Percentiles rank a stretch among this genome's conserved stretches.
These are phyloP conservation scores for Calephelis perditalis DNA, from an alignment of 2,888 invertebrate species.

Conservation along the genomic window DNA sequence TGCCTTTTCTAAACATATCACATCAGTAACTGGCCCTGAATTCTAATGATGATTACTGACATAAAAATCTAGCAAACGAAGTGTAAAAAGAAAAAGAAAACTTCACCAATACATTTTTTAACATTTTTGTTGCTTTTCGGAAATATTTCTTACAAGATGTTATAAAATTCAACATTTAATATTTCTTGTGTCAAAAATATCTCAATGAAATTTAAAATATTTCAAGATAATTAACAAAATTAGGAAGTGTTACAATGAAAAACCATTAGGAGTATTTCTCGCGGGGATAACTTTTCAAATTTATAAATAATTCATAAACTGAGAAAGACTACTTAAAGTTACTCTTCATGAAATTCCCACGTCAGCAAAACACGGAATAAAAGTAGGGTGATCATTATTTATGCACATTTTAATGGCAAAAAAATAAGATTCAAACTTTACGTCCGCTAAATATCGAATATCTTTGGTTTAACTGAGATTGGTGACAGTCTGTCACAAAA, in stretches of 20 bases:
- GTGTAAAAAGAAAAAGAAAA: too few species aligned
- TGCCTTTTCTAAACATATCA: too few species aligned
- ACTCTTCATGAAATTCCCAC: not conserved
- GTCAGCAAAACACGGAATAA: not conserved
- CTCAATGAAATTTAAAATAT: conserved; percentile 4
- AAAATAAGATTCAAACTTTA: too few species aligned
- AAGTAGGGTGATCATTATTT: not conserved
- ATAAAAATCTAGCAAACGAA: too few species aligned
- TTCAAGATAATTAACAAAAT: conserved; percentile 1
- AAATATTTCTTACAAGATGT: not conserved
- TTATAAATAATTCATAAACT: conserved; percentile 7
- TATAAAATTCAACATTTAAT: not conserved
- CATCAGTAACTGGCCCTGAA: too few species aligned
- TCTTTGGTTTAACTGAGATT: too few species aligned
- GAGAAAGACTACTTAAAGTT: not conserved
- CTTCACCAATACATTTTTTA: too few species aligned
- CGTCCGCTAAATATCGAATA: too few species aligned
- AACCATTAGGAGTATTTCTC: conserved; percentile 2
- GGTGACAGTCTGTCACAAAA: too few species aligned
- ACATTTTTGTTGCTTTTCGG: not conserved
- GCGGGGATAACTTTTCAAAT: conserved; percentile 6
- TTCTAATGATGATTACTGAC: too few species aligned
- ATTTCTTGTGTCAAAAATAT: not conserved
- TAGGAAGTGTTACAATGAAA: conserved; percentile 3
- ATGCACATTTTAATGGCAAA: too few species aligned